Base-by-base conservation (phyloP, 2,797 vertebrate genomes). In the Mus minutoides region DNA sequence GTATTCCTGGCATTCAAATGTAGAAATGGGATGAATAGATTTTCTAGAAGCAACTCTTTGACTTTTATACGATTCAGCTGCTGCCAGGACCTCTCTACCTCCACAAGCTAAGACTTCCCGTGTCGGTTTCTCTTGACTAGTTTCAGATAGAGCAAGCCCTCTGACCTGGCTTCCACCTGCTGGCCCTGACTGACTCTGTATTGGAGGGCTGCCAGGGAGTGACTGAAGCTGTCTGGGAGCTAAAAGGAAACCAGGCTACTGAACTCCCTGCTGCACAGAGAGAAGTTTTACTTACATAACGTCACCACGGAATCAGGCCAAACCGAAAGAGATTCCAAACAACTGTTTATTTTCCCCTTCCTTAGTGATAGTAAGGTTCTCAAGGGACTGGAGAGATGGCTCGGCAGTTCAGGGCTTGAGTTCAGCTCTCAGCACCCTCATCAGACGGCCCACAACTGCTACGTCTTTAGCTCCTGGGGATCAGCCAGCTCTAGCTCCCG, bases 61-160 rank as follows among this genome's bases (percentile, higher is more conserved):
- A 78, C 73, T 96, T 88, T 75, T 24, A 19, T 56, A 24, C 8
- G 14, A 46, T 37, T 54, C 54, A 54, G 14, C 16, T 60, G 58
- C 26, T n/a, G 3, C 67, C 43, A 71, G 49, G 69, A 75, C 34
- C 83, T 86, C 56, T 78, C 85, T 19, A 46, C 8, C 1, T 40
- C 19, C 8, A 21, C 4, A 31, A 82, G 76, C 62, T 86, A 77
- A 40, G 58, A 77, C 67, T 76, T 86, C 49, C 75, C 54, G 40
- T 84, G 82, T 60, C 54, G 31, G 11, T 34, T 67, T 64, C 29
- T 54, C 56, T 58, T 10, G 24, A 75, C 87, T 17, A 26, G 46
- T 93, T 83, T 76, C 92, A 93, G 85, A 80, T 52, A 37, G 82
- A 83, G 82, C 19, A 83, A 79, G 88, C 19, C 29, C 46, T 91